Percentiles rank a stretch among this genome's conserved stretches.
These are phyloP conservation scores for Leptopilina myrica DNA, from an alignment of 2,888 invertebrate species.

Conservation along the genomic window DNA sequence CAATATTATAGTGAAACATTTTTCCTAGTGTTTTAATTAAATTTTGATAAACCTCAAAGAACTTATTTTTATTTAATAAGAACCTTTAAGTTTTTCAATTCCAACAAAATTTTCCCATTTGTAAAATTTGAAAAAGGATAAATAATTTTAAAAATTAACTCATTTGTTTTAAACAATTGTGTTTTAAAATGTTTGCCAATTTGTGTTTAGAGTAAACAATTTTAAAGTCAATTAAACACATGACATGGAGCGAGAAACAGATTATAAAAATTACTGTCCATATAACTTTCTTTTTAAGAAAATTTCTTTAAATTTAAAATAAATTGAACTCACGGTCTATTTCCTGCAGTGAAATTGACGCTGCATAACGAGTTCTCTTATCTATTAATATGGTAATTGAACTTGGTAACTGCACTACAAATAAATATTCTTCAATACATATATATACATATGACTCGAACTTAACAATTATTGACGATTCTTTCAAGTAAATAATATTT, in stretches of 20 bases:
- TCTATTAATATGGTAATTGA: constrained; percentile 20
- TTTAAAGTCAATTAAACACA: neutral
- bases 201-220: no score
- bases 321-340: constrained; percentile 32
- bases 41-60: no score
- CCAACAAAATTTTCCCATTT: no score
- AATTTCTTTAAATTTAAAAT: constrained; percentile 15
- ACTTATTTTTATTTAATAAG: no score
- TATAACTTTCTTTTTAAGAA: neutral
- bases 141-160: no score
- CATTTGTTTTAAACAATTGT: no score
- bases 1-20: no score
- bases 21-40: no score
- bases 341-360: constrained; percentile 14
- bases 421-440: neutral
- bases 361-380: constrained; percentile 10
- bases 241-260: neutral
- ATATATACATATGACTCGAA: neutral
- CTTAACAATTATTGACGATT: neutral
- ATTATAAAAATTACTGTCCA: neutral
- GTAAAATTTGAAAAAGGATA: no score
- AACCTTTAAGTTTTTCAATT: no score
- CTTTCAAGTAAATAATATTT: neutral
- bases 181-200: no score
- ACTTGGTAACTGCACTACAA: constrained; percentile 6